Evolutionary conservation across 1,140 invertebrate genomes (phyloP).

Genomic region (Drosophila gunungcola): DNA sequence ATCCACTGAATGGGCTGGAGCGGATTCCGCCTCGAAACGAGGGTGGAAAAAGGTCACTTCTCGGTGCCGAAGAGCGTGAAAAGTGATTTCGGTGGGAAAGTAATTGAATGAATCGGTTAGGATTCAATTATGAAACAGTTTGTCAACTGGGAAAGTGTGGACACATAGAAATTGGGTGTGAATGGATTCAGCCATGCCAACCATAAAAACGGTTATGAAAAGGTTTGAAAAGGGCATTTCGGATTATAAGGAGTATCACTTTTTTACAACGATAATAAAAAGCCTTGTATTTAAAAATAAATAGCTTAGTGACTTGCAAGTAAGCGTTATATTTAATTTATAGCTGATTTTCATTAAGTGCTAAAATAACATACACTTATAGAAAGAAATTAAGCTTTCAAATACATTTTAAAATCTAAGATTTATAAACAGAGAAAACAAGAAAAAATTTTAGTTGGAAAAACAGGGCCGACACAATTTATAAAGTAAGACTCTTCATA

Average conservation of each 20-base stretch:
- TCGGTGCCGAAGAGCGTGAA: constrained; percentile 28
- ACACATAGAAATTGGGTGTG: constrained; percentile 11
- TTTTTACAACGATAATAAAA: background rate
- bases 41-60: constrained; percentile 18
- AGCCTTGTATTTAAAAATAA: no score
- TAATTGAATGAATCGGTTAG: constrained; percentile 45
- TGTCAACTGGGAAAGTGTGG: constrained; percentile 26
- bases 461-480: no score
- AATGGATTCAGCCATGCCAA: constrained; percentile 6
- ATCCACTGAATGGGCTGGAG: constrained; percentile 11
- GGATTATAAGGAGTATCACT: background rate
- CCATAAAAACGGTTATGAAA: constrained; percentile 5
- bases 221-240: background rate
- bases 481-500: no score
- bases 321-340: no score
- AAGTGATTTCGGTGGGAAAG: constrained; percentile 34
- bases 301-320: no score
- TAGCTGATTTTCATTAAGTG: no score
- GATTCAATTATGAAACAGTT: constrained; percentile 34
- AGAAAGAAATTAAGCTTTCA: no score
- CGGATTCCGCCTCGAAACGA: no score
- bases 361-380: no score
- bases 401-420: no score
- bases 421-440: no score
- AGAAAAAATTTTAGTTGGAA: no score